Conservation (phyloP, 2,888 invertebrate genomes). For the Diaperis boleti region DNA sequence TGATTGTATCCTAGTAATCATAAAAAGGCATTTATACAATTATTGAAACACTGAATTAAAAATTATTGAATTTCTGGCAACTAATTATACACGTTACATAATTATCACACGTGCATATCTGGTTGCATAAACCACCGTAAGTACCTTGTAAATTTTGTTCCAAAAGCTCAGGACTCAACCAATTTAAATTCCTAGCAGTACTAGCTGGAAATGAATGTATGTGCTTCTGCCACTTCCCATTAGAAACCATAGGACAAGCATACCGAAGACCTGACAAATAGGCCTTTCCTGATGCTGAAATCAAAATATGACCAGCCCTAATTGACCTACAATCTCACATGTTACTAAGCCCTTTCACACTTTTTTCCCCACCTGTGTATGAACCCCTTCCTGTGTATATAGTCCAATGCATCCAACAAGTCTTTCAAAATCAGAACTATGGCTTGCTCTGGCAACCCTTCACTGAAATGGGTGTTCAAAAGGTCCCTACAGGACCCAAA, state of each 20-base stretch:
- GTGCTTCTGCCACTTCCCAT: constrained; percentile 77
- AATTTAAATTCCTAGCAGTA: constrained; percentile 81
- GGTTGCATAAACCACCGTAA: too few species aligned
- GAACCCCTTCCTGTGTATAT: constrained; percentile 85
- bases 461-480: constrained; percentile 79
- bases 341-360: neutral
- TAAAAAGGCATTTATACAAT: constrained; percentile 24
- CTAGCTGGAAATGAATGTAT: constrained; percentile 83
- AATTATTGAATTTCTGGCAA: too few species aligned
- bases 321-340: constrained; percentile 74
- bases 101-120: neutral
- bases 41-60: too few species aligned
- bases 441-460: constrained; percentile 83
- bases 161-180: constrained; percentile 92
- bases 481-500: constrained; percentile 88
- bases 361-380: constrained; percentile 76
- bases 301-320: constrained; percentile 85
- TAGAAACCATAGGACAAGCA: constrained; percentile 78
- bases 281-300: constrained; percentile 79
- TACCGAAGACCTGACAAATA: constrained; percentile 84
- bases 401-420: constrained; percentile 82
- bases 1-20: constrained; percentile 80
- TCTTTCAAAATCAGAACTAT: constrained; percentile 85
- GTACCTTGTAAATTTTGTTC: constrained; percentile 73
- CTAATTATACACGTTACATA: too few species aligned